These are phyloP conservation scores for Pheosia tremula DNA, from an alignment of 2,888 invertebrate genomes.

Conservation along the genomic window DNA sequence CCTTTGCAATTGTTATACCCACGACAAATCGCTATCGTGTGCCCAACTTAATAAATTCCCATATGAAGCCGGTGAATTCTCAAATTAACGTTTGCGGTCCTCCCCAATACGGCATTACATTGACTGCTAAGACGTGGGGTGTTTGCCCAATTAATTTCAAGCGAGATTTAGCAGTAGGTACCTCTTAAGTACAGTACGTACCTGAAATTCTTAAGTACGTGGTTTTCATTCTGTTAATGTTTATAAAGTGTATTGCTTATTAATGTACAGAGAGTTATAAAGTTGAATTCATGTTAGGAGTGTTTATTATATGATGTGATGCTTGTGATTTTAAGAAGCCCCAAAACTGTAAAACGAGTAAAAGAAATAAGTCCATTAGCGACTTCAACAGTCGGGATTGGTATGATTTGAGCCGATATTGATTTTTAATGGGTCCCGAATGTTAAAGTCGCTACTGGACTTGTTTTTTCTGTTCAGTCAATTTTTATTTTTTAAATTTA, in stretches of 20 bases:
- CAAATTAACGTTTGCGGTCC: conserved; percentile 36
- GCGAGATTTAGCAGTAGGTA: conserved; percentile 17
- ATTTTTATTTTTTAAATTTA: too few relatives aligned
- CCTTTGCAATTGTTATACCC: too few relatives aligned
- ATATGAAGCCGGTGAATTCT: conserved; percentile 27
- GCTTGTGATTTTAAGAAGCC: conserved; percentile 3
- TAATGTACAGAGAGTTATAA: background rate
- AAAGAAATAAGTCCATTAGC: too few relatives aligned
- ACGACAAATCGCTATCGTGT: conserved; percentile 11
- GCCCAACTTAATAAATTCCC: conserved; percentile 21
- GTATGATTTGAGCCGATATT: too few relatives aligned
- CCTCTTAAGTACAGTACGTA: background rate
- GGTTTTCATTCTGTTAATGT: conserved; percentile 4
- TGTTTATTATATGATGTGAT: background rate
- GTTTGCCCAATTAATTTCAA: conserved; percentile 30
- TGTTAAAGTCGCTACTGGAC: too few relatives aligned
- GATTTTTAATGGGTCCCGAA: too few relatives aligned
- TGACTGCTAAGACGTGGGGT: conserved; percentile 31
- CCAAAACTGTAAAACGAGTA: too few relatives aligned
- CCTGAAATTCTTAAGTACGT: background rate
- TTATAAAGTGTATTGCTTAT: background rate
- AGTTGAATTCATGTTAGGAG: background rate
- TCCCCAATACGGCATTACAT: conserved; percentile 25
- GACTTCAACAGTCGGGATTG: too few relatives aligned
- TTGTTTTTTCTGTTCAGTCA: too few relatives aligned